phyloP scores from a whole-genome alignment of 1,140 invertebrate species.

The Steinernema khuongi region DNA sequence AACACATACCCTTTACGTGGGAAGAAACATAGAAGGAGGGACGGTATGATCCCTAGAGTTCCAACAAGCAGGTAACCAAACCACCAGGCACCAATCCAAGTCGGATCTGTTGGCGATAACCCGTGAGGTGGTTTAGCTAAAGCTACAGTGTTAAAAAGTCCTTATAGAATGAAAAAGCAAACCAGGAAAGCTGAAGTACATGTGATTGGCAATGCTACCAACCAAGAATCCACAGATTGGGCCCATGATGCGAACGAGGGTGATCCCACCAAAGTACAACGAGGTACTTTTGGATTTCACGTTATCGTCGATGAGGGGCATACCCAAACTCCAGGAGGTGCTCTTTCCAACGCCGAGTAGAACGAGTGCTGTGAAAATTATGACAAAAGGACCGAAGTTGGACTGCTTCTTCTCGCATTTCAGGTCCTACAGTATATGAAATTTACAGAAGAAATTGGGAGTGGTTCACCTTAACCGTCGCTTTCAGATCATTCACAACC shows the following conservation, averaged over 20 bases:
- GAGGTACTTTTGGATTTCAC: conserved; percentile 51
- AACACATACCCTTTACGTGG: background rate
- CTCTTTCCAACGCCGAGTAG: conserved; percentile 53
- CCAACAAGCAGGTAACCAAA: conserved; percentile 52
- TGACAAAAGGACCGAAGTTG: conserved; percentile 46
- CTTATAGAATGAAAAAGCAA: background rate
- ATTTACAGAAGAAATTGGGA: background rate
- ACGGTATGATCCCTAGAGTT: conserved; percentile 36
- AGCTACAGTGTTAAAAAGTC: background rate
- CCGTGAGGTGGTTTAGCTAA: conserved; percentile 34
- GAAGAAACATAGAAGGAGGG: conserved; percentile 48
- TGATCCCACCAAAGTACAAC: conserved; percentile 56
- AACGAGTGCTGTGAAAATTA: conserved; percentile 53
- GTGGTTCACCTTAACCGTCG: conserved; percentile 26
- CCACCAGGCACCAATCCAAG: conserved; percentile 58
- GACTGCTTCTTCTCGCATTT: conserved; percentile 43
- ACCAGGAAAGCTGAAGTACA: conserved; percentile 44
- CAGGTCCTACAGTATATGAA: conserved; percentile 21
- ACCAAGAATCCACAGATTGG: conserved; percentile 55
- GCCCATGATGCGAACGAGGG: conserved; percentile 55
- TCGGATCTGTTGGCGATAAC: conserved; percentile 44
- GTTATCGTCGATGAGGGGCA: conserved; percentile 57
- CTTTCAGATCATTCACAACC: conserved; percentile 51
- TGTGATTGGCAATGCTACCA: conserved; percentile 51
- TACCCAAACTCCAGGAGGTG: conserved; percentile 53